A percentile compares a stretch with the other conserved stretches of the same genome.
These are phyloP conservation scores for Synodontis membranacea DNA, from an alignment of 2,113 vertebrate species.

Conservation along the genomic window DNA sequence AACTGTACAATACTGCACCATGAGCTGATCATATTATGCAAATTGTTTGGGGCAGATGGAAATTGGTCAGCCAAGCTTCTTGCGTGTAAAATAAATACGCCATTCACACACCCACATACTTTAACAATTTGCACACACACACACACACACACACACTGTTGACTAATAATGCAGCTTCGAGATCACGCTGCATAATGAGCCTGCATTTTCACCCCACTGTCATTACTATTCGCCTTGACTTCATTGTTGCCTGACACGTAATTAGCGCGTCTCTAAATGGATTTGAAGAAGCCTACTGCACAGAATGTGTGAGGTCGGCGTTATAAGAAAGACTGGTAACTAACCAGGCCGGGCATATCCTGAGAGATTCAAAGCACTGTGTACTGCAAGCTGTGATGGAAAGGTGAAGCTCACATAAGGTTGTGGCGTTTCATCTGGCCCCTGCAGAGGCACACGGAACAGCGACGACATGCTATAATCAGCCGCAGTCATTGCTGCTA, in stretches of 20 bases:
- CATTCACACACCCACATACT: background rate
- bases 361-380: background rate
- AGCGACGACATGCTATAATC: constrained; percentile 32
- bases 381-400: background rate
- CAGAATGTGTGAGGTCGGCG: background rate
- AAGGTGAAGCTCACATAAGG: background rate
- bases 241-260: constrained; percentile 1
- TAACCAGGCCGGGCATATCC: background rate
- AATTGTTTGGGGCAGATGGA: background rate
- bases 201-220: background rate
- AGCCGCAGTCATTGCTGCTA: constrained; percentile 38
- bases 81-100: background rate
- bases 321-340: background rate
- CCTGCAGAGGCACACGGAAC: background rate
- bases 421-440: background rate
- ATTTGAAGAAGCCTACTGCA: background rate
- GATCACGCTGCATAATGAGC: background rate
- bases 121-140: background rate
- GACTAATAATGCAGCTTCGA: background rate
- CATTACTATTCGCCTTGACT: background rate
- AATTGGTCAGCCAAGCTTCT: background rate
- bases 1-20: background rate
- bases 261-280: background rate
- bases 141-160: constrained; percentile 2
- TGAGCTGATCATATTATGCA: background rate